Base-by-base conservation (phyloP, 37 sponge, comb jelly and placozoan genomes). In the Agelas oroides region DNA sequence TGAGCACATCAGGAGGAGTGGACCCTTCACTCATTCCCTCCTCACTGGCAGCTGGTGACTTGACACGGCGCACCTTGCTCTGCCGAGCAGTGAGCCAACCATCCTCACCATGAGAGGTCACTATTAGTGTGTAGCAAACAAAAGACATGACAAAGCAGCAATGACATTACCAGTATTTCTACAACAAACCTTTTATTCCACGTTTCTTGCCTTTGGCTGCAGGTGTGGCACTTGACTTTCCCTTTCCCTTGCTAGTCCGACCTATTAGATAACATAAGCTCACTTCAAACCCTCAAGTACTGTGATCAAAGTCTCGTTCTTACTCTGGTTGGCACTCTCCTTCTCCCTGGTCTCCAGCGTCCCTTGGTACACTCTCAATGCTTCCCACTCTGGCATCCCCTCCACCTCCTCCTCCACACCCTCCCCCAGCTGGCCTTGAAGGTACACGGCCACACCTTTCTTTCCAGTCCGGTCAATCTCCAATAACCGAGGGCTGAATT, bases 401-500 rank as follows among this genome's bases (percentile, higher is more conserved):
- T 76, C 59, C 8, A 16, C 46, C 2, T 34, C 33, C 57, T 59
- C 37, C 56, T 69, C 12, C 40, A 66, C 33, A 20, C 52, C 70
- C 28, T 70, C 52, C 8, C 59, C 60, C 27, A 77, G 78, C 37
- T 78, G 72, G 46, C 40, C 40, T 56, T 73, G 53, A 53, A 86
- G 87, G 28, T 71, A 86, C 21, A 70, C 67, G 5, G 79, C 32
- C 1, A 95, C 83, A 63, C 96, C 98, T 31, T 83, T 89, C 34
- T 87, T 78, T 19, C 97, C 93, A 59, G 67, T 71, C 76, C 91
- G 86, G 76, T 98, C 98, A 2, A 91, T 88, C 34, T 87, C 90
- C 52, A 98, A 67, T n/a, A 98, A 88, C 17, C 92, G 94, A 73
- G 86, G 81, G 39, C 89, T 83, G 71, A 95, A 95, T 82, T 95